Evolutionary conservation across 2,888 invertebrate species (phyloP).

Genomic region (Diaperis boleti): DNA sequence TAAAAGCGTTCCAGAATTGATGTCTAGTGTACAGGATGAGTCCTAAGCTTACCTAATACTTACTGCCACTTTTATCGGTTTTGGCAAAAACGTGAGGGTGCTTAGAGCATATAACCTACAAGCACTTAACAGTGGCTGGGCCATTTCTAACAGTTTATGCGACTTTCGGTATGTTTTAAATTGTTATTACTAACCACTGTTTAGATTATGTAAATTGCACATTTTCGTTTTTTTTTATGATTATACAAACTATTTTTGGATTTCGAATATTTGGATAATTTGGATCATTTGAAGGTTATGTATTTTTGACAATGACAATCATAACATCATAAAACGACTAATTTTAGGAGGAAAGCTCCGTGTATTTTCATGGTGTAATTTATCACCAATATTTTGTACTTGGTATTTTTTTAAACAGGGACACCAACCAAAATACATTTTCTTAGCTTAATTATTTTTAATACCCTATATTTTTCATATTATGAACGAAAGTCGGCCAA

Average conservation of each 20-base stretch:
- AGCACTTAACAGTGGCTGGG: neutral
- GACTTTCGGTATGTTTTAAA: neutral
- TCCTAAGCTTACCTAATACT: constrained; percentile 3
- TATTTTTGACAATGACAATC: constrained; percentile 33
- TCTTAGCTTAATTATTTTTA: too few relatives aligned
- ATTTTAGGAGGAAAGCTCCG: too few relatives aligned
- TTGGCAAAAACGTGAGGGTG: neutral
- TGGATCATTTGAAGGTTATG: constrained; percentile 21
- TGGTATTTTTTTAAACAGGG: too few relatives aligned
- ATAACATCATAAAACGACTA: too few relatives aligned
- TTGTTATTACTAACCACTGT: neutral
- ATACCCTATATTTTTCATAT: too few relatives aligned
- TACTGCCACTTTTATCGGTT: constrained; percentile 1
- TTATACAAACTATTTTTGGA: constrained; percentile 3
- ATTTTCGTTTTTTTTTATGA: too few relatives aligned
- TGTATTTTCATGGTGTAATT: too few relatives aligned
- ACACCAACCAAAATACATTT: too few relatives aligned
- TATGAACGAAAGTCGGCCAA: too few relatives aligned
- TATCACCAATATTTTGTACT: too few relatives aligned
- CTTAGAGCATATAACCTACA: neutral
- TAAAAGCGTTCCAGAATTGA: neutral
- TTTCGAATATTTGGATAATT: neutral
- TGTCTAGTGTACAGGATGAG: neutral
- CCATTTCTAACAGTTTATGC: constrained; percentile 8
- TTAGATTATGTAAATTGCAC: neutral